These are phyloP conservation scores for Notiomystis cincta DNA, from an alignment of 2,113 vertebrate genomes.

Conservation along the genomic window DNA sequence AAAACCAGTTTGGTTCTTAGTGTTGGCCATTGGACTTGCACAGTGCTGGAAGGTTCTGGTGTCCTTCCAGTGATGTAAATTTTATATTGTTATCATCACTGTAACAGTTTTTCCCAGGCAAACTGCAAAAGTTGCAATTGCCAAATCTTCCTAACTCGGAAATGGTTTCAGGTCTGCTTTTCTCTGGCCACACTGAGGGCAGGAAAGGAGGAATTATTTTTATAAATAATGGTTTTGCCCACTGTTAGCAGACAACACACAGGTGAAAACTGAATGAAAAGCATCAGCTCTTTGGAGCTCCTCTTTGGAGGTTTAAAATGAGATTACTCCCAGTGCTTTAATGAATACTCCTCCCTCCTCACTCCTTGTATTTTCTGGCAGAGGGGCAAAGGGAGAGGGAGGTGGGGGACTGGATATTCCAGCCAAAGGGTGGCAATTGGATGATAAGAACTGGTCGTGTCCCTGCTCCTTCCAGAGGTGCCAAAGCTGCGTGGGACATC, in stretches of 20 bases:
- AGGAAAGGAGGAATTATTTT: neutral
- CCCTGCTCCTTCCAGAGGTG: conserved; percentile 48
- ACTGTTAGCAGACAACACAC: neutral
- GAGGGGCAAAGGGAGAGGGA: neutral
- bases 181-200: neutral
- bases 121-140: neutral
- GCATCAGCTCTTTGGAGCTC: neutral
- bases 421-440: conserved; percentile 22
- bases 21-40: too few relatives aligned
- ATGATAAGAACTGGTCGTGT: neutral
- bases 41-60: neutral
- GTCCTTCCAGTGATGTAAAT: neutral
- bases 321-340: neutral
- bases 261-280: neutral
- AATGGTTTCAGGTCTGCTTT: neutral
- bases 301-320: neutral
- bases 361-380: neutral
- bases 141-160: neutral
- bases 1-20: too few relatives aligned
- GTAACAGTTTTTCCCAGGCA: neutral
- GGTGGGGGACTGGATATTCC: neutral
- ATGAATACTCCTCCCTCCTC: neutral
- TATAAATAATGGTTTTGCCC: neutral
- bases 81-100: neutral
- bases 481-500: conserved; percentile 53